Percentiles rank a stretch among this genome's conserved stretches.
Conservation (phyloP, 1,140 invertebrate genomes). For the Sminthurinus signatus region DNA sequence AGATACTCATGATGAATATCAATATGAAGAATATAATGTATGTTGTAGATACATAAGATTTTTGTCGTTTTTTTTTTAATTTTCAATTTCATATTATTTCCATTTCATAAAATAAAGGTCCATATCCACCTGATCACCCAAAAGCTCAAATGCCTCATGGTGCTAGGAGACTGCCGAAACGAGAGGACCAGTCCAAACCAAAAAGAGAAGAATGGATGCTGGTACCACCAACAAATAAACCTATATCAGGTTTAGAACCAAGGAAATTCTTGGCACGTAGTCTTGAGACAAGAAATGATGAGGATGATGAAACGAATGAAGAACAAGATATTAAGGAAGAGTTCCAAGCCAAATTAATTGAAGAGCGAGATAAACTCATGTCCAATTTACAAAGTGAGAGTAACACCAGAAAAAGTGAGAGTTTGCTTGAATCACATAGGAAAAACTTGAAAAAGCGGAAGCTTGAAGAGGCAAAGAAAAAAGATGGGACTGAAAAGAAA, state of each 20-base stretch:
- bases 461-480: constrained; percentile 36
- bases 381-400: constrained; percentile 15
- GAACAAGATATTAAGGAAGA: constrained; percentile 16
- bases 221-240: constrained; percentile 38
- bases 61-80: too few species aligned
- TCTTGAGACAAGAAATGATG: constrained; percentile 25
- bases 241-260: constrained; percentile 22
- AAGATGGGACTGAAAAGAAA: constrained; percentile 29
- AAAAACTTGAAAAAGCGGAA: constrained; percentile 42
- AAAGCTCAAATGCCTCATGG: neutral
- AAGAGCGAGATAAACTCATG: constrained; percentile 14
- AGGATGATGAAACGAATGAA: constrained; percentile 18
- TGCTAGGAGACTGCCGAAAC: neutral
- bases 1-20: too few species aligned
- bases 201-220: constrained; percentile 42
- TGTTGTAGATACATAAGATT: too few species aligned
- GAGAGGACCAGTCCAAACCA: constrained; percentile 3
- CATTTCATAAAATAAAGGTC: too few species aligned
- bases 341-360: constrained; percentile 5
- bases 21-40: too few species aligned
- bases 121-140: constrained; percentile 39
- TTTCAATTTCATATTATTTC: too few species aligned
- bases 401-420: constrained; percentile 35
- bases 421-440: constrained; percentile 43
- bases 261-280: constrained; percentile 36